phyloP scores from a whole-genome alignment of 35 echinoderm and acorn worm species.

The Hemicentrotus pulcherrimus region DNA sequence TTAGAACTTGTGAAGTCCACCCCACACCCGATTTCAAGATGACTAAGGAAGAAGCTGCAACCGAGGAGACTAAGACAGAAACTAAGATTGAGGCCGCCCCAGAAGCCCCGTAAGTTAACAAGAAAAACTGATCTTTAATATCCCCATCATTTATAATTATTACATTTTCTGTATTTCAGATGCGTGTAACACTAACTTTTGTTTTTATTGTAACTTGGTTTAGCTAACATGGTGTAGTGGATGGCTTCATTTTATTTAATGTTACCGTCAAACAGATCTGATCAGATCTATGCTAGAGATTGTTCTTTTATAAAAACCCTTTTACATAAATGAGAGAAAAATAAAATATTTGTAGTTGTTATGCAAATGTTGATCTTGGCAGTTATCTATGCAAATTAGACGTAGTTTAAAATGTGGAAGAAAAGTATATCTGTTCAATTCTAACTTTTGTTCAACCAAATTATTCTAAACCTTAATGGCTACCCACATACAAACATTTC shows the following conservation, averaged over 20 bases:
- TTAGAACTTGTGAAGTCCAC: neutral
- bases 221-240: neutral
- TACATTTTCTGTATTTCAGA: no score
- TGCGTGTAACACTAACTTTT: neutral
- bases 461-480: no score
- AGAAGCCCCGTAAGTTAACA: constrained; percentile 55
- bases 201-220: neutral
- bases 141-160: neutral
- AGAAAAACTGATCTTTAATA: neutral
- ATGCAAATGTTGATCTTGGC: no score
- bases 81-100: constrained; percentile 55
- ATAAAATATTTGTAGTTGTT: no score
- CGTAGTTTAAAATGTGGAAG: no score
- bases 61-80: constrained; percentile 62
- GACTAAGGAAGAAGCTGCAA: constrained; percentile 64
- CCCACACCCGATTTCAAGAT: constrained; percentile 27
- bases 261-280: neutral
- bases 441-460: no score
- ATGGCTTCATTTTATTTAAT: neutral
- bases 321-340: no score
- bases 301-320: no score
- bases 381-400: no score
- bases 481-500: no score
- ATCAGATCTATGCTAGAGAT: no score
- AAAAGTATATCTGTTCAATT: no score